A percentile compares a stretch with the other conserved stretches of the same genome.
These are phyloP conservation scores for Hypomesus transpacificus DNA, from an alignment of 2,113 vertebrate genomes.

Conservation along the genomic window DNA sequence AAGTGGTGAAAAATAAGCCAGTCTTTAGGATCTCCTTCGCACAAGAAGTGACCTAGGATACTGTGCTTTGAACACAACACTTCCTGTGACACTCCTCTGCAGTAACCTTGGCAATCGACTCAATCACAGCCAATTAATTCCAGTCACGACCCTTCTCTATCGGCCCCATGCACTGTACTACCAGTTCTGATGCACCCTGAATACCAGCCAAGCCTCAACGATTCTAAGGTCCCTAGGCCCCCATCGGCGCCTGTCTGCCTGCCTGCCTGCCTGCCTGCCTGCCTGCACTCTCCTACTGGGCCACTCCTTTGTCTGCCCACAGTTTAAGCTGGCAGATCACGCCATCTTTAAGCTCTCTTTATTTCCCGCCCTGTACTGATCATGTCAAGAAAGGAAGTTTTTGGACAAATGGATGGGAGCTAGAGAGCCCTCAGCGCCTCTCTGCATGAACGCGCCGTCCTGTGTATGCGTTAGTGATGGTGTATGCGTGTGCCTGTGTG, in stretches of 20 bases:
- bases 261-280: conserved; percentile 40
- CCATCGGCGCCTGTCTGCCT: conserved; percentile 62
- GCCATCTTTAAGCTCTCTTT: conserved; percentile 24
- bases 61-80: conserved; percentile 56
- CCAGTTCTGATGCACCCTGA: conserved; percentile 63
- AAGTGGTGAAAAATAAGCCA: conserved; percentile 35
- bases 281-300: conserved; percentile 38
- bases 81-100: conserved; percentile 67
- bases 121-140: conserved; percentile 73
- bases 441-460: background rate
- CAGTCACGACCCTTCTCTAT: conserved; percentile 65
- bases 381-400: conserved; percentile 17
- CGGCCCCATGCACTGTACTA: conserved; percentile 53
- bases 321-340: conserved; percentile 31
- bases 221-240: conserved; percentile 60
- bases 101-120: conserved; percentile 74
- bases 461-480: conserved; percentile 1
- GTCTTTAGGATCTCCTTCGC: conserved; percentile 63
- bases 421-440: background rate
- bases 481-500: conserved; percentile 9
- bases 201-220: conserved; percentile 63
- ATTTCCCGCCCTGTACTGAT: conserved; percentile 16
- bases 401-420: background rate
- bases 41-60: conserved; percentile 56
- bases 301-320: conserved; percentile 50